These are phyloP conservation scores for Fabriciana adippe DNA, from an alignment of 2,888 invertebrate species.

Conservation along the genomic window DNA sequence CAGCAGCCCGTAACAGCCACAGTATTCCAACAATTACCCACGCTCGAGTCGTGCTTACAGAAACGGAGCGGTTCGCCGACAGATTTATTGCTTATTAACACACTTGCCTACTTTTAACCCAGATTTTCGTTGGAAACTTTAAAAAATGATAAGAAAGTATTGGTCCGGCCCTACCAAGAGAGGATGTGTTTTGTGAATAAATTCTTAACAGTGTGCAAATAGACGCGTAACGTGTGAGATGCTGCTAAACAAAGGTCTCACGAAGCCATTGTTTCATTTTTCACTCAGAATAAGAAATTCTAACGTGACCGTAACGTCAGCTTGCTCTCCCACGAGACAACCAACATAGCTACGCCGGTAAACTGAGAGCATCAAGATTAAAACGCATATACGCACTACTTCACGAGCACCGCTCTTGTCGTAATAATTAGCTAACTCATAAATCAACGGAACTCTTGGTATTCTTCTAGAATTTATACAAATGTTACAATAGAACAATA, in stretches of 20 bases:
- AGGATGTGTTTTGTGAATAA: conserved; percentile 14
- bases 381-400: conserved; percentile 51
- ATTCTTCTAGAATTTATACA: not conserved
- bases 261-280: conserved; percentile 75
- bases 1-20: conserved; percentile 77
- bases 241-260: conserved; percentile 57
- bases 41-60: conserved; percentile 66
- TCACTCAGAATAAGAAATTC: conserved; percentile 65
- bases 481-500: not conserved
- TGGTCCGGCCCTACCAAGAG: conserved; percentile 22
- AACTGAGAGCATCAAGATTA: conserved; percentile 62
- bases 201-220: conserved; percentile 13
- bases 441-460: not conserved
- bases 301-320: conserved; percentile 58
- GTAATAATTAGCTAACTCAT: conserved; percentile 24
- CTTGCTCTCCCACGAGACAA: conserved; percentile 68
- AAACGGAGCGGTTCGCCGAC: conserved; percentile 61
- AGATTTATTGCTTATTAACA: conserved; percentile 59
- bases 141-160: conserved; percentile 13
- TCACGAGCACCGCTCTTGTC: conserved; percentile 36
- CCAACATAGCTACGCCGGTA: conserved; percentile 44
- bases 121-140: conserved; percentile 24
- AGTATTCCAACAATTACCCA: conserved; percentile 78
- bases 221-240: conserved; percentile 6
- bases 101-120: conserved; percentile 47